Conservation (phyloP, 2,797 vertebrate species). For the Scomberomorus guttatus region DNA sequence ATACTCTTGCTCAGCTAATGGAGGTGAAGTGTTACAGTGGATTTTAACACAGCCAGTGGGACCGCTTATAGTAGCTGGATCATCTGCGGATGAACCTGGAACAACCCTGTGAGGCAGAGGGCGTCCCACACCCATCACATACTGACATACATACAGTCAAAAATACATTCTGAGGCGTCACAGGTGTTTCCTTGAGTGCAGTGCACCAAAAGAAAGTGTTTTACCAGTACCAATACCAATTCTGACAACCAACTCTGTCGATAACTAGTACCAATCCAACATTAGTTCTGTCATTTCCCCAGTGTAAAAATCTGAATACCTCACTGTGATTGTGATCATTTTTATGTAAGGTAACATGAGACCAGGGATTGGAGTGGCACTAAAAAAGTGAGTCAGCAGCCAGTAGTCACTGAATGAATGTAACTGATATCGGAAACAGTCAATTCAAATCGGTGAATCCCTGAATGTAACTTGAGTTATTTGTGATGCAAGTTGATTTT, state of each 20-base stretch:
- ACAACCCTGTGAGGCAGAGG: background rate
- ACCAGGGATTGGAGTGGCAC: no score
- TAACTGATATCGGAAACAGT: no score
- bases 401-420: no score
- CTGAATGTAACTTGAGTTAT: background rate
- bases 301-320: no score
- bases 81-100: constrained; percentile 19
- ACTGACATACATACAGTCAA: background rate
- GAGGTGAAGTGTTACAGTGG: constrained; percentile 41
- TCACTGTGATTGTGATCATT: no score
- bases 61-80: constrained; percentile 35
- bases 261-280: no score
- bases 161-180: background rate
- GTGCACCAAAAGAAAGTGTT: background rate
- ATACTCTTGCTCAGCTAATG: constrained; percentile 42
- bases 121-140: background rate
- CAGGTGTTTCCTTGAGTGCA: background rate
- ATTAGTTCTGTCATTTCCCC: no score
- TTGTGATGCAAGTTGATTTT: background rate
- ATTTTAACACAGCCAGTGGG: constrained; percentile 45
- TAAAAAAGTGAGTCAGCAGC: no score
- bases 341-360: no score
- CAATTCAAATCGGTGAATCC: no score
- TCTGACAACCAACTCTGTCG: no score
- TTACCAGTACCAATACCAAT: no score